Evolutionary conservation across 2,888 invertebrate species (phyloP).

Genomic region (Mayetiola destructor): DNA sequence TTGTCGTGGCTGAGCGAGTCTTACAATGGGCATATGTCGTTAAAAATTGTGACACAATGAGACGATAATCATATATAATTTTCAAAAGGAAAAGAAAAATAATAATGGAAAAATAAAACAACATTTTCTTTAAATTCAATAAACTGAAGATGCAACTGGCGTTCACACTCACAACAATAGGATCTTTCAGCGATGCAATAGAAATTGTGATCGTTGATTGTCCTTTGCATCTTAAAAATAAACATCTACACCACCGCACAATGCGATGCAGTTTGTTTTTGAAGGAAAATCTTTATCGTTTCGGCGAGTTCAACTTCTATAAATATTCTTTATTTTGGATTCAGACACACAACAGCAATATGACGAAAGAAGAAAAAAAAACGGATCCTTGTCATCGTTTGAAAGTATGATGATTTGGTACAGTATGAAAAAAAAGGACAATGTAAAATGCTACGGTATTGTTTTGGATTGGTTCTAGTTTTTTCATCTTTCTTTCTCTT

Average conservation of each 20-base stretch:
- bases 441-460: too few relatives aligned
- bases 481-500: too few relatives aligned
- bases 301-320: too few relatives aligned
- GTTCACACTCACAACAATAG: slow-evolving; percentile 10
- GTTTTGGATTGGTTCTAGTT: too few relatives aligned
- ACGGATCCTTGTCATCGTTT: too few relatives aligned
- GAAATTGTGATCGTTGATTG: background rate
- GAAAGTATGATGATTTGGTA: too few relatives aligned
- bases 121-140: background rate
- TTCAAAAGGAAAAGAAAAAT: background rate
- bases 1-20: too few relatives aligned
- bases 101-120: background rate
- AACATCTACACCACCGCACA: background rate
- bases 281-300: slow-evolving; percentile 2
- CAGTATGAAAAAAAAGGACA: too few relatives aligned
- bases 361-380: too few relatives aligned
- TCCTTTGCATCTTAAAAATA: too few relatives aligned
- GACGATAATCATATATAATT: slow-evolving; percentile 11
- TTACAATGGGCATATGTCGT: background rate
- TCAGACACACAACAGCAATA: too few relatives aligned
- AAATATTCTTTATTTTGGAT: slow-evolving; percentile 11
- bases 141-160: slow-evolving; percentile 13
- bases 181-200: background rate
- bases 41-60: slow-evolving; percentile 10
- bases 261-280: too few relatives aligned